Conservation (phyloP, 2,113 vertebrate species). For the Lipophrys pholis region DNA sequence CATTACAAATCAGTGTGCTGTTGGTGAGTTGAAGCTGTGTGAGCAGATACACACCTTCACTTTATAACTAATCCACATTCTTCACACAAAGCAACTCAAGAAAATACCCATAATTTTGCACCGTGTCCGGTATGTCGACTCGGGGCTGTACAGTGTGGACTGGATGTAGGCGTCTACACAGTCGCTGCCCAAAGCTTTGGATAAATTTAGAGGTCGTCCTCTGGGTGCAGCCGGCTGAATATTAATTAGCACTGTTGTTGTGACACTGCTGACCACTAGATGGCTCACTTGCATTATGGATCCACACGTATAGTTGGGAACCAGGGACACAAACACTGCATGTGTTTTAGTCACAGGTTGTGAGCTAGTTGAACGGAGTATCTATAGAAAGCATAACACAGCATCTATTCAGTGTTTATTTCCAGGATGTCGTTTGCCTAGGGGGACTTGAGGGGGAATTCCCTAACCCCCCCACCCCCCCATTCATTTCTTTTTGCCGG, state of each 20-base stretch:
- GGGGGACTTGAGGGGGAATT: no score
- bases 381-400: background rate
- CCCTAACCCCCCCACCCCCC: no score
- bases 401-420: background rate
- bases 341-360: background rate
- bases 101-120: slow-evolving; percentile 25
- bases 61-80: slow-evolving; percentile 48
- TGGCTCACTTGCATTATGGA: slow-evolving; percentile 30
- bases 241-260: slow-evolving; percentile 16
- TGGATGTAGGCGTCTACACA: slow-evolving; percentile 34
- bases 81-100: slow-evolving; percentile 45
- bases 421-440: no score
- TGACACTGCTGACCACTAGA: slow-evolving; percentile 29
- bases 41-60: slow-evolving; percentile 60
- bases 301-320: background rate
- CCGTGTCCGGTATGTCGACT: slow-evolving; percentile 19
- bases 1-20: slow-evolving; percentile 80
- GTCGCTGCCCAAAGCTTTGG: slow-evolving; percentile 39
- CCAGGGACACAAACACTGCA: background rate
- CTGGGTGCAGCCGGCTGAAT: slow-evolving; percentile 9
- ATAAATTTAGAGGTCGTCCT: slow-evolving; percentile 20
- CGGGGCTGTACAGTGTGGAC: slow-evolving; percentile 33
- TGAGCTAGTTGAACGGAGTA: background rate
- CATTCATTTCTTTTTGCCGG: no score
- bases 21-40: slow-evolving; percentile 69